Evolutionary conservation across 2,888 invertebrate species (phyloP).

Genomic region (Brachypterus glaber): DNA sequence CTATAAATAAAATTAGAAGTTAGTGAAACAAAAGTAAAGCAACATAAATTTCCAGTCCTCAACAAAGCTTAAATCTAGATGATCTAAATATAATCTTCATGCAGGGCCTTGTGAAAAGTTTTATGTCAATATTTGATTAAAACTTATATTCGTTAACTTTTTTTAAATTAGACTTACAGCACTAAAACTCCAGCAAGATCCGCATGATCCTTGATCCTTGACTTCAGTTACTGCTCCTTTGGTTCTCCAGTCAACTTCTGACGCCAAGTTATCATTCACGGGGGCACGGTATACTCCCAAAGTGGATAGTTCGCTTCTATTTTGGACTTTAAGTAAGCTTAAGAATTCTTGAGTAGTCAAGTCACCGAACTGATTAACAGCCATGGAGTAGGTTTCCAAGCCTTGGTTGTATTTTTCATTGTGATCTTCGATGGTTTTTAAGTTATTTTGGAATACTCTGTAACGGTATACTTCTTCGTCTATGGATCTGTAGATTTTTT

Average conservation of each 20-base stretch:
- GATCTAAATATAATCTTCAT: no score
- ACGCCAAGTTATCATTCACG: no score
- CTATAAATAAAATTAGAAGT: no score
- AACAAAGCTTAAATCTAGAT: no score
- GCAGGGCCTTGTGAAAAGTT: no score
- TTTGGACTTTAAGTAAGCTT: no score
- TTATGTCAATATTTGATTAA: neutral
- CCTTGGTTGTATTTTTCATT: slow-evolving; percentile 15
- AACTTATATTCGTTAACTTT: neutral
- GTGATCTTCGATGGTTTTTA: slow-evolving; percentile 12
- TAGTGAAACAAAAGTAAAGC: no score
- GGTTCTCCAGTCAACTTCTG: slow-evolving; percentile 15
- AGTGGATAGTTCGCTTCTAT: no score
- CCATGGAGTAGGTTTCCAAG: slow-evolving; percentile 10
- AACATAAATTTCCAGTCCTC: no score
- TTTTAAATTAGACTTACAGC: no score
- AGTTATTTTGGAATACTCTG: slow-evolving; percentile 12
- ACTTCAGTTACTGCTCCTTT: slow-evolving; percentile 10
- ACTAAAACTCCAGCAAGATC: slow-evolving; percentile 14
- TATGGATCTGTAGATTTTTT: slow-evolving; percentile 11
- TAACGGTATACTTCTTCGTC: slow-evolving; percentile 12
- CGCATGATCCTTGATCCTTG: slow-evolving; percentile 13
- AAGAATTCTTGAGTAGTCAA: slow-evolving; percentile 13
- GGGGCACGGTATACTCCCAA: no score
- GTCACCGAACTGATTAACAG: slow-evolving; percentile 15